Evolutionary conservation across 2,888 invertebrate species (phyloP).

Genomic region (Rhingia rostrata): DNA sequence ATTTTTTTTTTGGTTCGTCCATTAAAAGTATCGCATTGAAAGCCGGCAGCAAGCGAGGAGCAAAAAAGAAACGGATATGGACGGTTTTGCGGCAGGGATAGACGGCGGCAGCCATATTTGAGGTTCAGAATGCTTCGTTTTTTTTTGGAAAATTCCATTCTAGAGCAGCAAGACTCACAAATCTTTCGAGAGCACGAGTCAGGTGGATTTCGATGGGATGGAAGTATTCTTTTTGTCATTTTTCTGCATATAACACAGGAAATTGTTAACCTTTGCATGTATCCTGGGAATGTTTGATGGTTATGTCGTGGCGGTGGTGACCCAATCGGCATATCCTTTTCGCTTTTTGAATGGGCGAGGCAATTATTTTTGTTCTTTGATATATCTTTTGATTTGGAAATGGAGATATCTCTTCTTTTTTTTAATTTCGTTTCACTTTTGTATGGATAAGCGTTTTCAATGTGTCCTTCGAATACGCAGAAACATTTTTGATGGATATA

Average conservation of each 20-base stretch:
- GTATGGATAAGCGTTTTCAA: neutral
- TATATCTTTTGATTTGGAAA: slow-evolving; percentile 36
- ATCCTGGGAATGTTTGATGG: slow-evolving; percentile 39
- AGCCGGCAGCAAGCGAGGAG: neutral
- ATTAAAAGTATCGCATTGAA: slow-evolving; percentile 56
- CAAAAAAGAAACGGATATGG: slow-evolving; percentile 1
- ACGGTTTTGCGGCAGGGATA: slow-evolving; percentile 40
- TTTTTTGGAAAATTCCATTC: slow-evolving; percentile 1
- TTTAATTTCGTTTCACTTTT: neutral
- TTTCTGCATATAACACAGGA: slow-evolving; percentile 28
- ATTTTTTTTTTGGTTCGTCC: slow-evolving; percentile 3
- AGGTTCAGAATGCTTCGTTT: neutral
- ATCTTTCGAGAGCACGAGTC: slow-evolving; percentile 4
- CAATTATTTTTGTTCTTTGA: slow-evolving; percentile 19
- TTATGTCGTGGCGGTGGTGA: slow-evolving; percentile 12
- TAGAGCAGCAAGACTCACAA: slow-evolving; percentile 18
- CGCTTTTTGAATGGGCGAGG: neutral
- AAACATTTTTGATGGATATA: neutral
- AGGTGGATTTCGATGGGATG: neutral
- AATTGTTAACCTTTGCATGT: slow-evolving; percentile 56
- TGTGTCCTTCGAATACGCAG: slow-evolving; percentile 24
- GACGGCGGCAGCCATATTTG: slow-evolving; percentile 28
- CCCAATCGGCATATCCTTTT: slow-evolving; percentile 22
- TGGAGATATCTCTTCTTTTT: slow-evolving; percentile 3
- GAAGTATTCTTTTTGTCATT: slow-evolving; percentile 33